These are phyloP conservation scores for Dermochelys coriacea DNA, from an alignment of 2,797 vertebrate genomes.

Conservation along the genomic window DNA sequence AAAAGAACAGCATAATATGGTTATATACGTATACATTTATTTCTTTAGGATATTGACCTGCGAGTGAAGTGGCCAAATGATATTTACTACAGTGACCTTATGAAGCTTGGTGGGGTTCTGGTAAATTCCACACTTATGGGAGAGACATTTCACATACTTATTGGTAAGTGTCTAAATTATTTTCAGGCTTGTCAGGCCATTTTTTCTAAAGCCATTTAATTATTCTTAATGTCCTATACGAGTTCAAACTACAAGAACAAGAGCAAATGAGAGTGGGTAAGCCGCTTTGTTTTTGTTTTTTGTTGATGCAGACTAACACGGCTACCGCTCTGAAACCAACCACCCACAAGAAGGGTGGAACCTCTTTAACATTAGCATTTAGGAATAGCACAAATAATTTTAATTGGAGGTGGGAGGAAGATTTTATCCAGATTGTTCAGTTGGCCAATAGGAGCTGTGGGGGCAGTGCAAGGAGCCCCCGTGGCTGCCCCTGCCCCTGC, in stretches of 20 bases:
- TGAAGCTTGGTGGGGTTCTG: conserved; percentile 96
- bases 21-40: neutral
- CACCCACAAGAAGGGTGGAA: neutral
- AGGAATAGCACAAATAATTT: neutral
- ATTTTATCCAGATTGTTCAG: neutral
- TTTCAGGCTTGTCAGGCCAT: neutral
- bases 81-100: conserved; percentile 91
- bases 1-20: neutral
- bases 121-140: conserved; percentile 92
- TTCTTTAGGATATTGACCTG: conserved; percentile 89
- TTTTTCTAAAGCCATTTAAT: neutral
- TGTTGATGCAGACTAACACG: too few relatives aligned
- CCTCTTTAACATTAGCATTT: neutral
- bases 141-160: conserved; percentile 89
- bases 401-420: neutral
- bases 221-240: conserved; percentile 17
- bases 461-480: too few relatives aligned
- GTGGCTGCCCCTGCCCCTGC: too few relatives aligned
- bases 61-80: conserved; percentile 98
- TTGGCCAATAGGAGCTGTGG: too few relatives aligned
- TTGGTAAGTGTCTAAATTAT: conserved; percentile 82
- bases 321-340: too few relatives aligned
- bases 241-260: neutral
- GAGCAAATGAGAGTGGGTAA: conserved; percentile 8
- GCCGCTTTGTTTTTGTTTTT: too few relatives aligned